Evolutionary conservation across 2,113 vertebrate genomes (phyloP), one percentile per base, ranked within the genome.

Genomic region (Hippotragus niger): DNA sequence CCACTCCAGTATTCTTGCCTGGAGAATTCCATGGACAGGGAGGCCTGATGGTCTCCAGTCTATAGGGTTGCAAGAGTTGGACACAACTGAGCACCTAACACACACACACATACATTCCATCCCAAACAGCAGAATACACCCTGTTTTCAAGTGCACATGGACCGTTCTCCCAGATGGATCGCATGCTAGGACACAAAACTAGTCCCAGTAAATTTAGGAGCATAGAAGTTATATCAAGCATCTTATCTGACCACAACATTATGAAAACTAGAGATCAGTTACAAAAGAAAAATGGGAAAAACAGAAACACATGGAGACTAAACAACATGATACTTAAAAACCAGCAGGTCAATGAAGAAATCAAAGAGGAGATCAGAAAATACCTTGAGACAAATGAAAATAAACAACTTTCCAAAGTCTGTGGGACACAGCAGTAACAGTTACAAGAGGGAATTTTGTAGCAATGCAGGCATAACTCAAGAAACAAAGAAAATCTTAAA

Each of bases 161-260:
- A 29, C 40, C 7, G 0, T 15, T 78, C 13, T 78, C 40, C 40
- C 0, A 0, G 15, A 29, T 29, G 10, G 29, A 50, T 50, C 31
- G 0, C 16, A 33, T 50, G 78, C 45, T 81, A 50, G 78, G 78
- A 47, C 78, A 33, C 78, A 50, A 50, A 31, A 50, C 78, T 50
- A 50, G 45, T 33, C 29, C 45, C 29, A 81, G 1, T 33, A 50
- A 81, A 50, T 50, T 21, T 33, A 50, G 31, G 29, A 33, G 29
- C 45, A 50, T 33, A 50, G 78, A 81, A 33, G 31, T 19, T 50
- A 50, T 33, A 50, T 33, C 29, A 50, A 50, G 5, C 45, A 33
- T 81, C 45, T 50, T 81, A 33, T 12, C 29, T 45, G 15, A 80
- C 29, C 78, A 81, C 16, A 81, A 12, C 29, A 50, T 9, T 81